Evolutionary conservation across 2,113 vertebrate genomes (phyloP).

Genomic region (Mustelus asterias): DNA sequence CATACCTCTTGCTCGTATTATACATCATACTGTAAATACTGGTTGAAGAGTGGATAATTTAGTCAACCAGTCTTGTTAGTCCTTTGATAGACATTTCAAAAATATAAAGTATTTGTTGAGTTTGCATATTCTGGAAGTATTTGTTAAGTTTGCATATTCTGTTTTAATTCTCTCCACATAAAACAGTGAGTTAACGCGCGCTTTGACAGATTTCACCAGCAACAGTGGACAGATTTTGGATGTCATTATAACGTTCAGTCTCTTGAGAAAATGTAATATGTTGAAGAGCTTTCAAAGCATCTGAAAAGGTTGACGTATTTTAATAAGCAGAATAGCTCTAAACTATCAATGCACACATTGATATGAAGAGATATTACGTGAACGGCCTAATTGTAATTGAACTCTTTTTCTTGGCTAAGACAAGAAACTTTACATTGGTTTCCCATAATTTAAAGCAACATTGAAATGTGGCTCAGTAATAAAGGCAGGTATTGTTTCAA

Average conservation of each 20-base stretch:
- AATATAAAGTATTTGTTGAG: neutral
- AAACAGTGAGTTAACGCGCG: neutral
- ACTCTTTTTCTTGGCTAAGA: neutral
- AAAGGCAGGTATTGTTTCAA: neutral
- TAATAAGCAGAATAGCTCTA: neutral
- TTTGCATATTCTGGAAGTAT: neutral
- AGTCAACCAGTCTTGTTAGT: neutral
- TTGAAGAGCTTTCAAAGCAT: neutral
- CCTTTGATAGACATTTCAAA: neutral
- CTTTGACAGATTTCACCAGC: neutral
- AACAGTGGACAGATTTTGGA: neutral
- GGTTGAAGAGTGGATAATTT: neutral
- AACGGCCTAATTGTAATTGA: neutral
- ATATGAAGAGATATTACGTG: neutral
- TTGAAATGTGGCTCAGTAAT: constrained; percentile 6
- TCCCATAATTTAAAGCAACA: neutral
- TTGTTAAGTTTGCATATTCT: neutral
- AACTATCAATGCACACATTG: neutral
- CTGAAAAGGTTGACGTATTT: neutral
- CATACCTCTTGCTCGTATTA: neutral
- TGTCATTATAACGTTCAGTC: neutral
- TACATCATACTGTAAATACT: neutral
- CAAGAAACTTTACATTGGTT: neutral
- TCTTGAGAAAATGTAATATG: neutral
- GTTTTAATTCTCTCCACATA: neutral